phyloP scores from a whole-genome alignment of 1,140 invertebrate genomes.

The Drosophila chauvacae region DNA sequence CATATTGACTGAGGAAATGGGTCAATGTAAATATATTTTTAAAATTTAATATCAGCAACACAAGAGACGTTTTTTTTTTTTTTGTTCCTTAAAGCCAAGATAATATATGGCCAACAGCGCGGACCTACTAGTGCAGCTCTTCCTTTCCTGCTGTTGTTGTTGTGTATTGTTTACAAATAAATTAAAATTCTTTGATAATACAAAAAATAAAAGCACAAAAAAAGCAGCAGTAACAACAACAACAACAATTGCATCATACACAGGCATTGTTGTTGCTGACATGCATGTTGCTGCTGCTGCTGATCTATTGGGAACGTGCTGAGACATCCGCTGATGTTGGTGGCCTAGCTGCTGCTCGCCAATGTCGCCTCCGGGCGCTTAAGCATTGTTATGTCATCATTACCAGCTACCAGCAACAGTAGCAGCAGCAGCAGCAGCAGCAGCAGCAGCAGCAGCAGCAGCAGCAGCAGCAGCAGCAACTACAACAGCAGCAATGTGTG shows the following conservation, averaged over 20 bases:
- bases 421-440: slow-evolving; percentile 15
- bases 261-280: slow-evolving; percentile 17
- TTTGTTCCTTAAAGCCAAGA: not conserved
- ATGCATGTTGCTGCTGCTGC: slow-evolving; percentile 49
- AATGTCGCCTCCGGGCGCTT: slow-evolving; percentile 73
- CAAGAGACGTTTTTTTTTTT: not conserved
- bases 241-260: slow-evolving; percentile 55
- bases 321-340: slow-evolving; percentile 66
- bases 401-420: slow-evolving; percentile 61
- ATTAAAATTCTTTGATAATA: slow-evolving; percentile 81
- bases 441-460: no score
- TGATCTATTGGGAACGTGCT: slow-evolving; percentile 82
- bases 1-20: not conserved
- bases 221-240: slow-evolving; percentile 12
- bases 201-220: slow-evolving; percentile 53
- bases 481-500: slow-evolving; percentile 47
- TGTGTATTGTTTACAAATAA: slow-evolving; percentile 76
- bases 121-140: slow-evolving; percentile 10
- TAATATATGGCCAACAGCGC: slow-evolving; percentile 8
- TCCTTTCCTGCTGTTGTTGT: slow-evolving; percentile 4
- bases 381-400: slow-evolving; percentile 82
- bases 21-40: not conserved
- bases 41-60: not conserved
- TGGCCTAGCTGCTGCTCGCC: slow-evolving; percentile 42
- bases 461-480: slow-evolving; percentile 16